Evolutionary conservation across 1,140 invertebrate genomes (phyloP), one percentile per base, ranked within the genome.

Genomic region (Carposina sasakii): DNA sequence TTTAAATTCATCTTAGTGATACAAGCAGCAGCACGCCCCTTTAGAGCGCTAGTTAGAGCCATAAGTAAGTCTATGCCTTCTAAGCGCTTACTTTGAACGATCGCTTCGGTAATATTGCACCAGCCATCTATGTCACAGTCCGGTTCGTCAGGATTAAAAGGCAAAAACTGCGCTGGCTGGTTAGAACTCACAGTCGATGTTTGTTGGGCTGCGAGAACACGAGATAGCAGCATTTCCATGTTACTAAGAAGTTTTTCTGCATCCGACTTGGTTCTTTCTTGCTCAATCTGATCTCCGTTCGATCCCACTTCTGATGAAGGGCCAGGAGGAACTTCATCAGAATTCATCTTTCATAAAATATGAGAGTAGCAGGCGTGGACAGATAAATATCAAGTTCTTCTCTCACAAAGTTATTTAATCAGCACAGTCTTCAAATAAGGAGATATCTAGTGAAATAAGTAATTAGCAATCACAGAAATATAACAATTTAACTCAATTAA

Each of bases 1-100:
- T 55, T 30, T n/a, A 39, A 40, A 37, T 61, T 57, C 23, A 64
- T 3, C 24, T 57, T 49, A 24, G 59, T 64, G 2, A 64, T 16
- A 30, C 52, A 67, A 6, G 48, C 20, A 22, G 59, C 55, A 9
- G 59, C 63, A 21, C 56, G 40, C 12, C 40, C 40, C n/a, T 42
- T 42, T 2, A 42, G 22, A 2, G 40, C 40, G 17, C 40, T 21
- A 4, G 41, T 44, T 16, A 44, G 19, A n/a, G 26, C n/a, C 1
- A 44, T 4, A 1, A 44, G 28, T n/a, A 44, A 30, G 12, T 44
- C 41, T 6, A 44, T 16, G n/a, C 41, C 41, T 15, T 28, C 28
- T 26, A 44, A 19, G 8, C 16, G 16, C 41, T 44, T 44, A 8
- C 16, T 28, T 17, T 20, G 8, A 2, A 44, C 41, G 3, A 44